Conservation (phyloP, 2,888 invertebrate species). For the Clivina fossor region DNA sequence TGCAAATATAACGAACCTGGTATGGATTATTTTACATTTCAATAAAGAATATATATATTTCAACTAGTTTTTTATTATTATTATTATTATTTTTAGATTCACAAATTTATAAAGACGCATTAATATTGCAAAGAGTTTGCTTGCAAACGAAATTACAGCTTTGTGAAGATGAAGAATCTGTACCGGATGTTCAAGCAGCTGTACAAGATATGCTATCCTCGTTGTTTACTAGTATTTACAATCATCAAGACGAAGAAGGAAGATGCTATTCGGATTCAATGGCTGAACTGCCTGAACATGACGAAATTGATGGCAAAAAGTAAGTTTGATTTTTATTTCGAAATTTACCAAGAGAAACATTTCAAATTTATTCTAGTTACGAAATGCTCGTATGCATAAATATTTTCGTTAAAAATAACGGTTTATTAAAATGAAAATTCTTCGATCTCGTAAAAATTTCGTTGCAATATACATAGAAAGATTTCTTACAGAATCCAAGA, state of each 20-base stretch:
- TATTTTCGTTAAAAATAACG: no score
- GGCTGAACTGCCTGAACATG: conserved; percentile 89
- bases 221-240: conserved; percentile 91
- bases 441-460: no score
- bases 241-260: conserved; percentile 96
- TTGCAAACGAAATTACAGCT: conserved; percentile 89
- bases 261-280: conserved; percentile 95
- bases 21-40: not conserved
- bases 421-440: no score
- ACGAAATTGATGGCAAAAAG: conserved; percentile 70
- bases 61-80: no score
- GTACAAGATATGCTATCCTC: conserved; percentile 89
- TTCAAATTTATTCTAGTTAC: no score
- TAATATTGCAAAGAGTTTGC: conserved; percentile 88
- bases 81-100: conserved; percentile 62
- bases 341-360: no score
- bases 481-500: no score
- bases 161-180: conserved; percentile 76
- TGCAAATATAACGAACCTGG: conserved; percentile 94
- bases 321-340: conserved; percentile 50
- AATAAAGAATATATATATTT: not conserved
- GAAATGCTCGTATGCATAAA: no score
- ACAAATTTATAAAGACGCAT: conserved; percentile 94
- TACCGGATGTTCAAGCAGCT: conserved; percentile 86
- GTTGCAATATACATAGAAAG: no score